A percentile compares a stretch with the other conserved stretches of the same genome.
Conservation (phyloP, 2,797 vertebrate genomes). For the Perodicticus potto region DNA sequence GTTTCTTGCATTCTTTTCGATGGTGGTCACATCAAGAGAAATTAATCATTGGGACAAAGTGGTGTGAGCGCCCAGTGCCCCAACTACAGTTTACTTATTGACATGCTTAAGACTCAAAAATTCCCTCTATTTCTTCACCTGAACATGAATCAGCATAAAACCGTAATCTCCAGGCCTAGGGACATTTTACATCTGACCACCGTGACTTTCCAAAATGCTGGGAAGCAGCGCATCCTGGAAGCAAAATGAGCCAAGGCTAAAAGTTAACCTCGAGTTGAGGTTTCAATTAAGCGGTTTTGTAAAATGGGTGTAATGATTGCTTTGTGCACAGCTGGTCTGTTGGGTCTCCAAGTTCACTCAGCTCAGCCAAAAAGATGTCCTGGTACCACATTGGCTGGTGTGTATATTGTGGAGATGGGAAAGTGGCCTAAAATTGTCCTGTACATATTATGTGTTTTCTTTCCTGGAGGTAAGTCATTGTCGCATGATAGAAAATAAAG, state of each 20-base stretch:
- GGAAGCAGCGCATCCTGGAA: background rate
- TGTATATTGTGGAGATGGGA: too few species aligned
- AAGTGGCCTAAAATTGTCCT: background rate
- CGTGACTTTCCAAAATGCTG: background rate
- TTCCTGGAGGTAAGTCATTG: background rate
- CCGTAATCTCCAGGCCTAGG: background rate
- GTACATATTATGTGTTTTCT: background rate
- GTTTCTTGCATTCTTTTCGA: slow-evolving; percentile 77
- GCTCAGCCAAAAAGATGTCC: background rate
- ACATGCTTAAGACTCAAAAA: background rate
- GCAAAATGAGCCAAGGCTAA: background rate
- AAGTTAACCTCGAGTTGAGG: background rate
- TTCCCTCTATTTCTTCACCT: background rate
- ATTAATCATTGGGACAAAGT: slow-evolving; percentile 60
- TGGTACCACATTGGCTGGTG: too few species aligned
- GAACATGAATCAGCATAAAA: background rate
- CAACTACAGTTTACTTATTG: background rate
- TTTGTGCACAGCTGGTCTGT: background rate
- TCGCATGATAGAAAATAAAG: background rate
- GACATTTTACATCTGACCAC: background rate
- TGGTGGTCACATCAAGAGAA: slow-evolving; percentile 53
- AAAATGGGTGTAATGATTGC: background rate
- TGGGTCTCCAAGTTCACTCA: background rate
- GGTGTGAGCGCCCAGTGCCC: rapidly evolving
- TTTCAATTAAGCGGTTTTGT: background rate